phyloP scores from a whole-genome alignment of 1,140 invertebrate species.

The Pseudobourletiella spinata region DNA sequence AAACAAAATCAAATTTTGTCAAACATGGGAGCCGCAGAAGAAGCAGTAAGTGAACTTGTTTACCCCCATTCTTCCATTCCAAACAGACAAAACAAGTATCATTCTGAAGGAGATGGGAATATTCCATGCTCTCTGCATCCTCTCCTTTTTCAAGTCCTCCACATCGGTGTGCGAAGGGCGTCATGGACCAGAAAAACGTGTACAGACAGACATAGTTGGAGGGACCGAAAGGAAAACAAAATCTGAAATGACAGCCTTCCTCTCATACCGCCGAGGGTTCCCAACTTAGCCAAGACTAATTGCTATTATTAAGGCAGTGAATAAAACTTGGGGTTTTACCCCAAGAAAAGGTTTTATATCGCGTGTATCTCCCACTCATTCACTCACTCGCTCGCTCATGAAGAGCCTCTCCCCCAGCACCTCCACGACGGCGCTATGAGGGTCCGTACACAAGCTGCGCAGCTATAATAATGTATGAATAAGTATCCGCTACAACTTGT shows the following conservation, averaged over 20 bases:
- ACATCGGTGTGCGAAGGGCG: too few relatives aligned
- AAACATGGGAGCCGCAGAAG: too few relatives aligned
- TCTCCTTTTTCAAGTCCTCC: too few relatives aligned
- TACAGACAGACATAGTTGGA: not conserved
- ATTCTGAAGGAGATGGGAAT: not conserved
- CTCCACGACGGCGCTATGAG: not conserved
- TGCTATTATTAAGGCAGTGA: constrained; percentile 5
- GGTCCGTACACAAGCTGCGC: too few relatives aligned
- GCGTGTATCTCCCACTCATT: not conserved
- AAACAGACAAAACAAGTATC: too few relatives aligned
- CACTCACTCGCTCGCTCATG: too few relatives aligned
- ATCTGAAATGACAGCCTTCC: not conserved
- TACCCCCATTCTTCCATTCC: too few relatives aligned
- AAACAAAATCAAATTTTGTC: too few relatives aligned
- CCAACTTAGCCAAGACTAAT: not conserved
- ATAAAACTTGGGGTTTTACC: not conserved
- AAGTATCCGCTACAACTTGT: not conserved
- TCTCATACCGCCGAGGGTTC: too few relatives aligned
- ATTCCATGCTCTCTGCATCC: not conserved
- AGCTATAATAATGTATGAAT: not conserved
- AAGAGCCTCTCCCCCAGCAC: not conserved
- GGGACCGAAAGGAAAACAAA: not conserved
- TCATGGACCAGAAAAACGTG: not conserved
- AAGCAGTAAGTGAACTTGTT: too few relatives aligned
- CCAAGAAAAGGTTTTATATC: not conserved